Evolutionary conservation across 2,888 invertebrate genomes (phyloP).

Genomic region (Heliconius aoede): DNA sequence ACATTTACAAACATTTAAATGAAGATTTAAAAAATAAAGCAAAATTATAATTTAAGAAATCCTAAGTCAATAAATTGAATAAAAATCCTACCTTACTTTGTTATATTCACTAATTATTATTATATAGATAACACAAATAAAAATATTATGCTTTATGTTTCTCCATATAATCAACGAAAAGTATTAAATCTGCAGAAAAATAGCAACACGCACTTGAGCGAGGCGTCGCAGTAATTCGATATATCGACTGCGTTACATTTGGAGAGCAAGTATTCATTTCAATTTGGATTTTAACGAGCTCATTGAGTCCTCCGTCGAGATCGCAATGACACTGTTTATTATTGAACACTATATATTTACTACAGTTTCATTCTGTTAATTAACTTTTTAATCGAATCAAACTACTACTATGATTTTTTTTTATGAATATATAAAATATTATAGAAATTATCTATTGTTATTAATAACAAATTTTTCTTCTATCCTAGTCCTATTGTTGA

Average conservation of each 20-base stretch:
- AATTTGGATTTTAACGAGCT: slow-evolving; percentile 28
- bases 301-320: slow-evolving; percentile 23
- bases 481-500: too few species aligned
- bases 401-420: too few species aligned
- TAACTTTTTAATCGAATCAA: background rate
- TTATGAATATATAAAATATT: background rate
- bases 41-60: too few species aligned
- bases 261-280: slow-evolving; percentile 15
- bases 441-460: background rate
- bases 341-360: slow-evolving; percentile 22
- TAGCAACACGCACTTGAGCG: background rate
- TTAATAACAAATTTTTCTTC: too few species aligned
- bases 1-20: too few species aligned
- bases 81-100: too few species aligned
- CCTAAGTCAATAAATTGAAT: too few species aligned
- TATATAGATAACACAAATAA: too few species aligned
- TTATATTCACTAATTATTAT: too few species aligned
- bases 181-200: background rate
- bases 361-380: slow-evolving; percentile 2
- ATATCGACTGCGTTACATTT: slow-evolving; percentile 1
- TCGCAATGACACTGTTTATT: slow-evolving; percentile 21
- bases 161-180: background rate
- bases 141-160: background rate
- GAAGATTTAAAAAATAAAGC: too few species aligned
- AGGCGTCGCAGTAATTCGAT: background rate